These are phyloP conservation scores for Sinella curviseta DNA, from an alignment of 1,140 invertebrate genomes.

Conservation along the genomic window DNA sequence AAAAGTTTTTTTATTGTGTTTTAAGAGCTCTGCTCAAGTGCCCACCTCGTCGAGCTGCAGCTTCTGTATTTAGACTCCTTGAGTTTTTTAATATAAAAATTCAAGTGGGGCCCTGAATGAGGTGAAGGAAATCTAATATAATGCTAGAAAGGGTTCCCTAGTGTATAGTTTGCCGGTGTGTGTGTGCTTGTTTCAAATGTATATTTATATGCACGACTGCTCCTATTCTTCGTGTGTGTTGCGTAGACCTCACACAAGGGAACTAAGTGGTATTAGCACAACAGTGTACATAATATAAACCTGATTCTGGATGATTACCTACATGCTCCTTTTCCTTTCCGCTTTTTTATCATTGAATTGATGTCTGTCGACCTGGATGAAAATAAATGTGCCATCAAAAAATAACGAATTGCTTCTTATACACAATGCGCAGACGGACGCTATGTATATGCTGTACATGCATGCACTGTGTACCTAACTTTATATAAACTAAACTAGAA, in stretches of 20 bases:
- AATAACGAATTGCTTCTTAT: conserved; percentile 8
- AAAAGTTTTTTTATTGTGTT: conserved; percentile 19
- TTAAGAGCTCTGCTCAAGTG: neutral
- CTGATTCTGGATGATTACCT: conserved; percentile 18
- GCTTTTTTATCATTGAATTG: conserved; percentile 16
- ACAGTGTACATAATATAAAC: conserved; percentile 7
- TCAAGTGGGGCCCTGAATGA: neutral
- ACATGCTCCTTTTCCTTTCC: neutral
- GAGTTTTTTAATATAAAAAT: neutral
- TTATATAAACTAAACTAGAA: too few species aligned
- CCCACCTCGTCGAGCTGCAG: neutral
- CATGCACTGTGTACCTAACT: too few species aligned
- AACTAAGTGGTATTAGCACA: conserved; percentile 24
- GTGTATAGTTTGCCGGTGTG: too few species aligned
- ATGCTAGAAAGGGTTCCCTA: too few species aligned
- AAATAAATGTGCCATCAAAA: conserved; percentile 23
- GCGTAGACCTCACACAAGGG: conserved; percentile 9
- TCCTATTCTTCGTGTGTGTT: conserved; percentile 21
- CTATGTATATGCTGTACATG: too few species aligned
- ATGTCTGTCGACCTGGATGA: conserved; percentile 22
- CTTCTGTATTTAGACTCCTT: neutral
- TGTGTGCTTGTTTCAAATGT: neutral
- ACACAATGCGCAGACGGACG: neutral
- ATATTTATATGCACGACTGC: neutral
- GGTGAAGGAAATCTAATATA: neutral